Base-by-base conservation (phyloP, 2,888 invertebrate species). In the Acanthosepion pharaonis region DNA sequence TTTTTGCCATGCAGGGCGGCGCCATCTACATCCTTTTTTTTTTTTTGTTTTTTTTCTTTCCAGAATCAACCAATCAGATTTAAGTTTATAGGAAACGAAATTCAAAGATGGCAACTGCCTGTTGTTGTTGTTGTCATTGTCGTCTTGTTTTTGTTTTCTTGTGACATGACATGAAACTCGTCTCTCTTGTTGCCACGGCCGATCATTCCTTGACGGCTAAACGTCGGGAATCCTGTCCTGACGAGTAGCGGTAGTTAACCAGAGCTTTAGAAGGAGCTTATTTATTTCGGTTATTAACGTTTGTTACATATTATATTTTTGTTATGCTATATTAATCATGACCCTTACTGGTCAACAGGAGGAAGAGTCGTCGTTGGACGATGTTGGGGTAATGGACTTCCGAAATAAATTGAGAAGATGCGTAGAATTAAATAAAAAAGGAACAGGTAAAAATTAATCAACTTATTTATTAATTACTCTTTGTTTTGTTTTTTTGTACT, bases 51-150 rank as follows among this genome's bases (percentile, higher is more conserved):
- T 33, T n/a, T 9, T 33, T 9, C 15, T n/a, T n/a, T n/a, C n/a
- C 11, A 28, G 28, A 28, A 2, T n/a, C 49, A 49, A 53, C 93
- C 93, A 93, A 93, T 93, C 51, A 93, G 15, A 93, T 25, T 49
- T n/a, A 49, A 93, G 20, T 25, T 93, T 9, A 93, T 25, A 49
- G 51, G 93, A 53, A 93, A 93, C n/a, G 51, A 93, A 93, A 93
- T 93, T 93, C 93, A n/a, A 93, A 93, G 93, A 93, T 93, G 93
- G 93, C 53, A n/a, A 78, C 78, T 78, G n/a, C 78, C 33, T 33
- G 78, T 78, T 78, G 78, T 78, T 78, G 78, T 78, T 78, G 78
- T 78, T 78, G 78, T 33, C 15, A 78, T 15, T 78, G n/a, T 78
- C 33, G 64, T 64, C 64, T 42, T 42, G 28, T 28, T 18, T 78